Evolutionary conservation across 2,888 invertebrate species (phyloP).

Genomic region (Eupeodes latifasciatus): DNA sequence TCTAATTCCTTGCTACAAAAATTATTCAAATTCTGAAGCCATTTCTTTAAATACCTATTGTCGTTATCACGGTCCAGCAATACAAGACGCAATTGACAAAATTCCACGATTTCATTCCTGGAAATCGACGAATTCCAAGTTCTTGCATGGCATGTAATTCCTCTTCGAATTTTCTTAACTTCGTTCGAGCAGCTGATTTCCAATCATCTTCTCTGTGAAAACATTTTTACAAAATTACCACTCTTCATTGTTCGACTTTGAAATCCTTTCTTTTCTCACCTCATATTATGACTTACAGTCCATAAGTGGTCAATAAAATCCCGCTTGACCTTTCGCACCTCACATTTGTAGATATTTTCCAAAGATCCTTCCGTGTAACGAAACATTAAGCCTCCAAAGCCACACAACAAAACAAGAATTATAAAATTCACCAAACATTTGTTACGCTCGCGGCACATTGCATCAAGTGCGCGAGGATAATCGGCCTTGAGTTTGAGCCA

Average conservation of each 20-base stretch:
- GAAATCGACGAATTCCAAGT: constrained; percentile 92
- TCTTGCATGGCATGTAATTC: constrained; percentile 93
- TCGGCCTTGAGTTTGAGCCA: constrained; percentile 87
- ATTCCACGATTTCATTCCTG: constrained; percentile 94
- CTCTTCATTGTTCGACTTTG: background rate
- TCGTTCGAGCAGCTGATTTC: constrained; percentile 93
- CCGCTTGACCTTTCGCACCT: constrained; percentile 93
- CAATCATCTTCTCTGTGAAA: constrained; percentile 92
- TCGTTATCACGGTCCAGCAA: constrained; percentile 93
- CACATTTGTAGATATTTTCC: constrained; percentile 94
- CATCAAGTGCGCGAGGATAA: constrained; percentile 86
- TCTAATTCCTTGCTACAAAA: too few species aligned
- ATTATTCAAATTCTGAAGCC: background rate
- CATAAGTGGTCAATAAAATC: constrained; percentile 94
- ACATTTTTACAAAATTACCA: background rate
- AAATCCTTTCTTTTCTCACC: constrained; percentile 81
- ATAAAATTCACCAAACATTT: constrained; percentile 89
- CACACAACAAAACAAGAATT: constrained; percentile 89
- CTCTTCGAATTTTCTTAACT: constrained; percentile 93
- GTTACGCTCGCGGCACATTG: constrained; percentile 86
- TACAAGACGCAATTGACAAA: constrained; percentile 94
- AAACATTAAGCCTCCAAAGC: constrained; percentile 92
- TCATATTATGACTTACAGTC: constrained; percentile 91
- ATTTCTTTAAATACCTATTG: constrained; percentile 90
- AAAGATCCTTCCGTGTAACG: constrained; percentile 93